Conservation (phyloP, 2,888 invertebrate species). For the Platycheirus rosarum region DNA sequence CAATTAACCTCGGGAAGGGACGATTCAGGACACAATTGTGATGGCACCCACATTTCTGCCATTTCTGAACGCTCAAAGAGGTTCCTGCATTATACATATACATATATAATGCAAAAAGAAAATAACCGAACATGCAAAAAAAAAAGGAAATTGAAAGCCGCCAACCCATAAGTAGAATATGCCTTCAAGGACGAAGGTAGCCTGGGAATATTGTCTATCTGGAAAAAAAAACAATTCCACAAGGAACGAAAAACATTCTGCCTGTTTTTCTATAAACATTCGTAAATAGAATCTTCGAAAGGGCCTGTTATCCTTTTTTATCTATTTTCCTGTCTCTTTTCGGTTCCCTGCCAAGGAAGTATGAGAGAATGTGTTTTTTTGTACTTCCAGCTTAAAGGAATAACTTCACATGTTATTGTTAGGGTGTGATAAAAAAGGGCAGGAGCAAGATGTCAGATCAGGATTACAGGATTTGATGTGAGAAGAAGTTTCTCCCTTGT, state of each 20-base stretch:
- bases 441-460: conserved; percentile 11
- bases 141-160: conserved; percentile 11
- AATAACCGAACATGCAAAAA: conserved; percentile 30
- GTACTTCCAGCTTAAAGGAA: conserved; percentile 7
- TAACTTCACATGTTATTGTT: conserved; percentile 45
- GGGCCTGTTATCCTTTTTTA: conserved; percentile 39
- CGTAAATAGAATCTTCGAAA: conserved; percentile 40
- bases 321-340: not conserved
- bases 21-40: conserved; percentile 51
- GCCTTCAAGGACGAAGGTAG: conserved; percentile 17
- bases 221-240: conserved; percentile 26
- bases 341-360: conserved; percentile 2
- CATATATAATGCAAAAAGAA: not conserved
- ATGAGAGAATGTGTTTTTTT: conserved; percentile 13
- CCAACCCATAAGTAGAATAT: conserved; percentile 20
- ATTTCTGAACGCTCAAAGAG: not conserved
- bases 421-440: conserved; percentile 16
- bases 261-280: conserved; percentile 19
- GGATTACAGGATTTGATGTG: conserved; percentile 28
- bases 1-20: conserved; percentile 62
- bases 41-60: conserved; percentile 35
- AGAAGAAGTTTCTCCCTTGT: not conserved
- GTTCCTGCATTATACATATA: too few relatives aligned
- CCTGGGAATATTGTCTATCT: conserved; percentile 17
- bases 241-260: conserved; percentile 25